Base-by-base conservation (phyloP, 2,113 vertebrate genomes). In the Sylvilagus bachmani region DNA sequence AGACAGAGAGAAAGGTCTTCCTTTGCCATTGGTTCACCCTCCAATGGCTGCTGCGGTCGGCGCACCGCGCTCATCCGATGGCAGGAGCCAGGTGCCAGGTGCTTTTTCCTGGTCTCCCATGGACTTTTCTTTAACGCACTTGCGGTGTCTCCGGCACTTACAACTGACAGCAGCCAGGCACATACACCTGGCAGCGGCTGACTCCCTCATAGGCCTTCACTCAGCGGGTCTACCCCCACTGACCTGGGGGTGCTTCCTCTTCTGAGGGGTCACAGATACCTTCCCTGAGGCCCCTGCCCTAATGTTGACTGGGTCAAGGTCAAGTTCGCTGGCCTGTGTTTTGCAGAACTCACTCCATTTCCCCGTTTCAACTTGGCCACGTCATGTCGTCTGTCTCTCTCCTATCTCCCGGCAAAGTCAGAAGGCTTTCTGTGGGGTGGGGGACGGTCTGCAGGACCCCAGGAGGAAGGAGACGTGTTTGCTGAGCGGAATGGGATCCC, bases 311-410 rank as follows among this genome's bases (percentile, higher is more conserved):
- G 85, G 31, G 81, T 51, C 36, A n/a, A 9, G 22, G 70, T 80
- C 67, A 81, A 93, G 80, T 73, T 95, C 64, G 70, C 38, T 84
- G 73, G 25, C 62, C 70, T 61, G 69, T 86, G 89, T 78, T 77
- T 93, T 94, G 31, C 38, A 71, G 73, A 84, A 79, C n/a, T 51
- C 33, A 24, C 33, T 74, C 9, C 67, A 51, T 85, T 89, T 81
- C 91, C 74, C 29, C 12, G 69, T 86, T 93, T 82, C 31, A 80
- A 85, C 95, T 64, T 66, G 64, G 61, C 25, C 36, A 6, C 27
- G 27, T 91, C 85, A 6, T 31, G 27, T 91, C 85, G 69, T 80
- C 77, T 89, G 58, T 33, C 80, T 91, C 79, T 91, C 21, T 86
- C 58, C 66, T 87, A 49, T 33, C 17, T 78, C 77, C 91, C 67